Percentiles rank a stretch among this genome's conserved stretches.
These are phyloP conservation scores for Aproaerema taeniolella DNA, from an alignment of 2,888 invertebrate species.

Conservation along the genomic window DNA sequence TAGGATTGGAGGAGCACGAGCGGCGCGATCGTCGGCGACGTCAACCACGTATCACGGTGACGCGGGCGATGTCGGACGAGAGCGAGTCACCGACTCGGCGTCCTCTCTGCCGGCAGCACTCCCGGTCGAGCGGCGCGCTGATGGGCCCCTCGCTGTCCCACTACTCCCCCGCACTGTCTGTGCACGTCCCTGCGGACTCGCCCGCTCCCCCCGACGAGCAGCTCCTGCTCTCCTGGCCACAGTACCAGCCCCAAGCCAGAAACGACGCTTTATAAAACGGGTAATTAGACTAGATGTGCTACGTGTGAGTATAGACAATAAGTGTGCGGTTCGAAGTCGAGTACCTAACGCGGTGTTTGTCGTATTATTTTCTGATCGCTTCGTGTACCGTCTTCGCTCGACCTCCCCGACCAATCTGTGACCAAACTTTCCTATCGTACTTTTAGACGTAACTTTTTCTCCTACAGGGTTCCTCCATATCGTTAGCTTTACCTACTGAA, in stretches of 20 bases:
- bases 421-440: slow-evolving; percentile 63
- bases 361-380: slow-evolving; percentile 55
- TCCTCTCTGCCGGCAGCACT: slow-evolving; percentile 66
- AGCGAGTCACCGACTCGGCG: slow-evolving; percentile 78
- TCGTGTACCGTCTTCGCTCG: slow-evolving; percentile 52
- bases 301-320: slow-evolving; percentile 56
- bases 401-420: slow-evolving; percentile 55
- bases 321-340: slow-evolving; percentile 54
- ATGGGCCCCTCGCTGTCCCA: slow-evolving; percentile 65
- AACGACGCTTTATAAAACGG: slow-evolving; percentile 65
- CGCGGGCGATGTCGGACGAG: slow-evolving; percentile 85
- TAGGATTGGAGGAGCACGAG: slow-evolving; percentile 68
- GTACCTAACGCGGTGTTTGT: slow-evolving; percentile 49
- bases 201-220: slow-evolving; percentile 63
- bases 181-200: slow-evolving; percentile 35
- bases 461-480: slow-evolving; percentile 76
- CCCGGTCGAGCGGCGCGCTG: slow-evolving; percentile 70
- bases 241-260: slow-evolving; percentile 38
- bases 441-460: slow-evolving; percentile 60
- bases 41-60: slow-evolving; percentile 83
- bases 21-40: slow-evolving; percentile 54
- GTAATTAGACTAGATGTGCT: slow-evolving; percentile 42
- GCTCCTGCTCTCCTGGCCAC: slow-evolving; percentile 76
- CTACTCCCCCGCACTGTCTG: slow-evolving; percentile 65
- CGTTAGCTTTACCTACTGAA: slow-evolving; percentile 74